These are phyloP conservation scores for Chaetodon trifasciatus DNA, from an alignment of 2,797 vertebrate genomes.

Conservation along the genomic window DNA sequence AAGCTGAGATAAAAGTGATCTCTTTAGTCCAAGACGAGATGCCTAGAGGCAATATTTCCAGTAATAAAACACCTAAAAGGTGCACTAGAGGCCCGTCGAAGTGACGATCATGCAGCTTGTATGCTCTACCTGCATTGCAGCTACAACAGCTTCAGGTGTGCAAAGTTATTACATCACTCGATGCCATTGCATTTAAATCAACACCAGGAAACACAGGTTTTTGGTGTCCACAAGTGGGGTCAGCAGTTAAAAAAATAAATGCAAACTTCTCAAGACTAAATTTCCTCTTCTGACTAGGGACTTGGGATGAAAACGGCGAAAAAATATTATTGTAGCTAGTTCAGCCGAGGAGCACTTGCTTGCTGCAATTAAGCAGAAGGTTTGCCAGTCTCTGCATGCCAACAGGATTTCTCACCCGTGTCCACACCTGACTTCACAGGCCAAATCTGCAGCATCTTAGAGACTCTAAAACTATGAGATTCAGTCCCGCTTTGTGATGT, in stretches of 20 bases:
- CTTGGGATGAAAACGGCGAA: slow-evolving; percentile 59
- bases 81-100: not conserved
- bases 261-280: slow-evolving; percentile 3
- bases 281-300: slow-evolving; percentile 33
- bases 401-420: slow-evolving; percentile 51
- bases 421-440: slow-evolving; percentile 55
- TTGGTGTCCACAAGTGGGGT: slow-evolving; percentile 18
- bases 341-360: slow-evolving; percentile 63
- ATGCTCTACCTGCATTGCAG: not conserved
- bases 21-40: slow-evolving; percentile 24
- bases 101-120: not conserved
- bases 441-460: slow-evolving; percentile 38
- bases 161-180: slow-evolving; percentile 5
- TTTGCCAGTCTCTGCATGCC: slow-evolving; percentile 53
- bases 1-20: slow-evolving; percentile 57
- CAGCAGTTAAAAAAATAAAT: slow-evolving; percentile 34
- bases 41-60: slow-evolving; percentile 33
- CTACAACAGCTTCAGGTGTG: slow-evolving; percentile 8
- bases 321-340: slow-evolving; percentile 65
- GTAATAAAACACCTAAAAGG: slow-evolving; percentile 16
- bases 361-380: slow-evolving; percentile 61
- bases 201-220: slow-evolving; percentile 21
- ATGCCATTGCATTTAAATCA: slow-evolving; percentile 18
- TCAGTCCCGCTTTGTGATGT: slow-evolving; percentile 48
- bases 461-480: slow-evolving; percentile 20